Evolutionary conservation across 2,797 vertebrate species (phyloP), one percentile per base, ranked within the genome.

Genomic region (Iguana delicatissima): DNA sequence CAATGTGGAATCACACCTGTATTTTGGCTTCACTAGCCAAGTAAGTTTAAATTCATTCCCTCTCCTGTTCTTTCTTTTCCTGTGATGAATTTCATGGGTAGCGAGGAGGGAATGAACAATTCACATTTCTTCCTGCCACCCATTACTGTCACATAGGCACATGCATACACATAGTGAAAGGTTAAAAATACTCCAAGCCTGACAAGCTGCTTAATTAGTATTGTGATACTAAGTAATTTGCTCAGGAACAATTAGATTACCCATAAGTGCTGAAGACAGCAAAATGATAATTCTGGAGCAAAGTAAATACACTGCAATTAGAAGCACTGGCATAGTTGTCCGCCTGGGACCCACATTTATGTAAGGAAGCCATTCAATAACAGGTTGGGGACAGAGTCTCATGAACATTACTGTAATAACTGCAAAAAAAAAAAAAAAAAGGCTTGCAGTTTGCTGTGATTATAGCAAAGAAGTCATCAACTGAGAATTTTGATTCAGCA

Each of bases 221-320:
- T 52, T 93, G 83, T 93, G n/a, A 93, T 92, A 55, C 81, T 90
- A 94, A 91, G 0, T 0, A 91, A 79, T 94, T 94, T 94, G 90
- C 87, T 82, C 90, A 94, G 9, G 42, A 1, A 38, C 0, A 91
- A 91, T 93, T 94, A 92, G 80, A 93, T 93, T 95, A 93, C 52
- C 38, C 52, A 64, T 77, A 94, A 93, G 46, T 95, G 85, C 94
- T 92, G 92, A 96, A 93, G 94, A 95, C 90, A 96, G 91, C 67
- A 94, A 94, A 95, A 93, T 59, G 1, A 88, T 91, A 57, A 93
- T 89, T 94, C 84, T 87, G 32, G 69, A 95, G 85, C 50, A 88
- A 93, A 92, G 86, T 89, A 96, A 96, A 95, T 94, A 93, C 92
- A 95, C 80, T 86, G 64, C 84, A 96, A 95, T 96, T 94, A 88